Percentiles rank a stretch among this genome's conserved stretches.
Conservation (phyloP, 2,113 vertebrate genomes). For the Etheostoma cragini region DNA sequence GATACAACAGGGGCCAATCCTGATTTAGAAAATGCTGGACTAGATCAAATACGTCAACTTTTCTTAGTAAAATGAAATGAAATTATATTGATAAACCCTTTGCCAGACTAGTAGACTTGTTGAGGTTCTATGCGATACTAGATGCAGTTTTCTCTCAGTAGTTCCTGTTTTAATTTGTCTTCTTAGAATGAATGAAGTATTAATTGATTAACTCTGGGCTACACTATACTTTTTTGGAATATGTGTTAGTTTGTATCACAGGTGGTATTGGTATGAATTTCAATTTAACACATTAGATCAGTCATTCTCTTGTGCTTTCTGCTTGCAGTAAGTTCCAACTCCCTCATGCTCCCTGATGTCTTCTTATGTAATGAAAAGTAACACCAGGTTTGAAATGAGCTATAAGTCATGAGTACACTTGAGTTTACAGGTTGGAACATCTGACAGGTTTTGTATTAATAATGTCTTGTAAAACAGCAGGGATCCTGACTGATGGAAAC, state of each 20-base stretch:
- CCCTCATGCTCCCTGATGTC: neutral
- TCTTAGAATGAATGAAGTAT: neutral
- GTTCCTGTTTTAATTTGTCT: neutral
- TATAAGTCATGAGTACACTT: neutral
- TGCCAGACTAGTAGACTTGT: neutral
- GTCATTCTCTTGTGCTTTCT: neutral
- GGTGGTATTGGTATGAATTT: neutral
- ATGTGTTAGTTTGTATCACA: neutral
- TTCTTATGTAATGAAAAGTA: slow-evolving; percentile 9
- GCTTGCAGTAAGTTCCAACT: neutral
- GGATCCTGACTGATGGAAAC: slow-evolving; percentile 13
- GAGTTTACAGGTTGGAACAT: slow-evolving; percentile 31
- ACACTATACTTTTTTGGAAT: neutral
- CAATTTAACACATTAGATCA: neutral
- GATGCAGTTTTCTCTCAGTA: neutral
- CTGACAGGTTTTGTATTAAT: slow-evolving; percentile 58
- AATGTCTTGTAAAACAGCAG: slow-evolving; percentile 42
- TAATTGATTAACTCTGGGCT: neutral
- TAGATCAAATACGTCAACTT: too few species aligned
- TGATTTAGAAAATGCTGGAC: too few species aligned
- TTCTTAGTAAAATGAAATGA: neutral
- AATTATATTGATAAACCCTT: neutral
- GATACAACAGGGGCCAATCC: too few species aligned
- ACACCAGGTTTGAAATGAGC: slow-evolving; percentile 14
- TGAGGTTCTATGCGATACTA: neutral